Percentiles rank a stretch among this genome's conserved stretches.
Conservation (phyloP, 2,888 invertebrate genomes). For the Pristionchus entomophagus region DNA sequence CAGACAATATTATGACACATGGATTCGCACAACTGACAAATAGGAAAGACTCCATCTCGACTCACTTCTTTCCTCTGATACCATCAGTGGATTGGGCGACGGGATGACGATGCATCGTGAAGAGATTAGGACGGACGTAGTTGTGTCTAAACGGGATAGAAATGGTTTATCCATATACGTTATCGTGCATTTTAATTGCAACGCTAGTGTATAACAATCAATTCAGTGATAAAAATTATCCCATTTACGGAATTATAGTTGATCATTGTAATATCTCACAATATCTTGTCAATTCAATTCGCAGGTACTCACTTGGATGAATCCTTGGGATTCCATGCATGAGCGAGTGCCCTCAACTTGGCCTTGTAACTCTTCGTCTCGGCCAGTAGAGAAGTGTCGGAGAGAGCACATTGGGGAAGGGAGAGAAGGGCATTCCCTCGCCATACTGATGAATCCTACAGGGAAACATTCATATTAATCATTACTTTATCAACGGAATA, state of each 20-base stretch:
- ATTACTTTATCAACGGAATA: too few relatives aligned
- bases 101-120: constrained; percentile 96
- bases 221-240: too few relatives aligned
- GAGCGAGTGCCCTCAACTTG: constrained; percentile 91
- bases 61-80: constrained; percentile 86
- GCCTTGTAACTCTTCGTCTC: constrained; percentile 92
- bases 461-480: neutral
- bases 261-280: too few relatives aligned
- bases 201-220: too few relatives aligned
- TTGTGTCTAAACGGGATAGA: constrained; percentile 85
- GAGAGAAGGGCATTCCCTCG: constrained; percentile 89
- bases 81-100: constrained; percentile 99
- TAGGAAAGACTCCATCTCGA: neutral
- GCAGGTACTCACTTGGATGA: constrained; percentile 84
- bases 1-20: too few relatives aligned
- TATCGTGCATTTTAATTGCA: too few relatives aligned
- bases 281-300: too few relatives aligned
- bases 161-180: neutral
- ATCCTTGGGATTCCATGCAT: constrained; percentile 97
- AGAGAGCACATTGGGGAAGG: constrained; percentile 87
- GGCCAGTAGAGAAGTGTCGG: constrained; percentile 89
- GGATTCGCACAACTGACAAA: too few relatives aligned
- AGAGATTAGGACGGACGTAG: constrained; percentile 95
- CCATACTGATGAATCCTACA: constrained; percentile 83
- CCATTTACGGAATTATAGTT: too few relatives aligned